Evolutionary conservation across 2,797 vertebrate species (phyloP).

Genomic region (Podarcis siculus): DNA sequence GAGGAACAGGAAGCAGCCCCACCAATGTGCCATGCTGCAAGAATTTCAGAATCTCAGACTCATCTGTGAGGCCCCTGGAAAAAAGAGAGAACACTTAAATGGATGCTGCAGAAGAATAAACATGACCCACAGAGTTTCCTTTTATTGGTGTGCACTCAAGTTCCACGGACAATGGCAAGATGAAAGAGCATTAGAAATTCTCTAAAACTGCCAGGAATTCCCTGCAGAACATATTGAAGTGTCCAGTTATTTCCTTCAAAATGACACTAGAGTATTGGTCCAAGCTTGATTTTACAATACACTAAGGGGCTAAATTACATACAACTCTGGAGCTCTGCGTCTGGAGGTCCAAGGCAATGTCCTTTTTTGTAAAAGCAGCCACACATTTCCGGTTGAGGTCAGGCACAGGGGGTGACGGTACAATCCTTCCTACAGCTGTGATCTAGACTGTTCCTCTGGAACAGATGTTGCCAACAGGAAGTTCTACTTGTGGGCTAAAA

Average conservation of each 20-base stretch:
- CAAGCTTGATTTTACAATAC: background rate
- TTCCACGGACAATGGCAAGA: background rate
- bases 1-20: constrained; percentile 95
- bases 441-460: too few species aligned
- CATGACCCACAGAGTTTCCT: background rate
- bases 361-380: background rate
- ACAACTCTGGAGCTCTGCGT: background rate
- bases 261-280: background rate
- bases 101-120: background rate
- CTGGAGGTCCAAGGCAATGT: background rate
- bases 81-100: background rate
- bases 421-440: too few species aligned
- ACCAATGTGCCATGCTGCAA: constrained; percentile 97
- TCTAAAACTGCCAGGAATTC: background rate
- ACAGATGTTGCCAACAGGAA: too few species aligned
- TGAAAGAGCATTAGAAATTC: background rate
- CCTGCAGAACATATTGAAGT: background rate
- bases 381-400: background rate
- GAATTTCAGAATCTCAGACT: constrained; percentile 97
- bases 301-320: background rate
- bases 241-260: background rate
- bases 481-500: too few species aligned
- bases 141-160: background rate
- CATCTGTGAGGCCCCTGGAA: constrained; percentile 93
- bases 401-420: background rate